These are phyloP conservation scores for Zophobas morio DNA, from an alignment of 1,140 invertebrate genomes.

Conservation along the genomic window DNA sequence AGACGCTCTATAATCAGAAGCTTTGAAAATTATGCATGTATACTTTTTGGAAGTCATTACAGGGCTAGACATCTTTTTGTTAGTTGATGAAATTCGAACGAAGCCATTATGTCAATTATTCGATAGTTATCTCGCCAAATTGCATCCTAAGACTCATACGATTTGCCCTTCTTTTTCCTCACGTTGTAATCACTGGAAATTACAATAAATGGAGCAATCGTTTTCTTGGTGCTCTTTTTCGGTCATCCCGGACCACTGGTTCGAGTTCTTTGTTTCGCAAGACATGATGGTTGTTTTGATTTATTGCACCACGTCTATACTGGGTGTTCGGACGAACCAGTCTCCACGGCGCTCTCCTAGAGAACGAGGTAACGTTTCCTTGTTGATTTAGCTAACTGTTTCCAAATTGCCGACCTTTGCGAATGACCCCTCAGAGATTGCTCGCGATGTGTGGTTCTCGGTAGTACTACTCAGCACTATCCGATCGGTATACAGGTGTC, in stretches of 20 bases:
- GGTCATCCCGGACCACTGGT: background rate
- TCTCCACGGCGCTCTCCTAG: background rate
- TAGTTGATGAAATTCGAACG: background rate
- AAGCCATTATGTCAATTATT: background rate
- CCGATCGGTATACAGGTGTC: too few species aligned
- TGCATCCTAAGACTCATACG: background rate
- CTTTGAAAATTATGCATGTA: background rate
- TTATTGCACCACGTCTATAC: background rate
- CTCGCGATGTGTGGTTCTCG: too few species aligned
- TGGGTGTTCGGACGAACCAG: background rate
- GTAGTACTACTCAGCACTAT: too few species aligned
- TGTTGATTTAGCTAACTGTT: too few species aligned
- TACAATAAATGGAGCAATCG: constrained; percentile 7
- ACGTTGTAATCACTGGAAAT: constrained; percentile 3
- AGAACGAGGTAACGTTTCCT: too few species aligned
- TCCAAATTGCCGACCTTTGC: too few species aligned
- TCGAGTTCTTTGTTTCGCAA: background rate
- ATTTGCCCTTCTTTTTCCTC: background rate
- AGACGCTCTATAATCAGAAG: too few species aligned
- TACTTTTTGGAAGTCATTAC: background rate
- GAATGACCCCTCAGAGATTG: too few species aligned
- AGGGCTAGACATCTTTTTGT: background rate
- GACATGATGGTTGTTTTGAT: background rate
- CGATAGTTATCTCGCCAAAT: constrained; percentile 12
- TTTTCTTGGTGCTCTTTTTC: constrained; percentile 1